A percentile compares a stretch with the other conserved stretches of the same genome.
Evolutionary conservation across 2,113 vertebrate genomes (phyloP).

Genomic region (Sigmodon hispidus): DNA sequence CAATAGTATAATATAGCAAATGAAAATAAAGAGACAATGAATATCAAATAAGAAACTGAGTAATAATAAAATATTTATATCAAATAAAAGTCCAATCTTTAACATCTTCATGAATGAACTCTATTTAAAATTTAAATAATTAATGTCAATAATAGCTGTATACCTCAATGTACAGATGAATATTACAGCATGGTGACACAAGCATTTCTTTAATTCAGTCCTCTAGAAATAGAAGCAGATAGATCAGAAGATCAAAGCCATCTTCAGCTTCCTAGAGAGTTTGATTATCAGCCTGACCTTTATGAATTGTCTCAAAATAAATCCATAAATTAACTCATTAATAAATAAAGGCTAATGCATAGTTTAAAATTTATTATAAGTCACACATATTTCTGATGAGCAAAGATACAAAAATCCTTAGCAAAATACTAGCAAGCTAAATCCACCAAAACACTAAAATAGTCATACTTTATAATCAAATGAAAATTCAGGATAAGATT

Average conservation of each 20-base stretch:
- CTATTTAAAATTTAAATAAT: not conserved
- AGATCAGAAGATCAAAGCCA: not conserved
- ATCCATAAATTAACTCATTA: not conserved
- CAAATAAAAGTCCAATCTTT: not conserved
- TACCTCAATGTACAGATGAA: not conserved
- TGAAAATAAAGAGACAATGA: not conserved
- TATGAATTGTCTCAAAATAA: not conserved
- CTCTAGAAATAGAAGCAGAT: no score
- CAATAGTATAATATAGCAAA: not conserved
- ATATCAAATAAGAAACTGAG: not conserved
- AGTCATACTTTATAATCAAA: not conserved
- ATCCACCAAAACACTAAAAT: not conserved
- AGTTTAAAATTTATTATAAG: not conserved
- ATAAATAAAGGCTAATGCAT: not conserved
- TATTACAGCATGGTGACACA: not conserved
- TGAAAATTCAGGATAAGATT: not conserved
- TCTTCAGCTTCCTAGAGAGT: no score
- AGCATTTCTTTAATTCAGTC: not conserved
- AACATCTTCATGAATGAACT: not conserved
- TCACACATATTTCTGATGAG: not conserved
- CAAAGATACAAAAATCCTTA: not conserved
- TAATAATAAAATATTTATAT: not conserved
- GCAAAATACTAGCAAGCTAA: not conserved
- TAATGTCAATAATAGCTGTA: not conserved
- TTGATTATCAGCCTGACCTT: not conserved